phyloP scores from a whole-genome alignment of 2,797 vertebrate genomes.

The Pempheris klunzingeri region DNA sequence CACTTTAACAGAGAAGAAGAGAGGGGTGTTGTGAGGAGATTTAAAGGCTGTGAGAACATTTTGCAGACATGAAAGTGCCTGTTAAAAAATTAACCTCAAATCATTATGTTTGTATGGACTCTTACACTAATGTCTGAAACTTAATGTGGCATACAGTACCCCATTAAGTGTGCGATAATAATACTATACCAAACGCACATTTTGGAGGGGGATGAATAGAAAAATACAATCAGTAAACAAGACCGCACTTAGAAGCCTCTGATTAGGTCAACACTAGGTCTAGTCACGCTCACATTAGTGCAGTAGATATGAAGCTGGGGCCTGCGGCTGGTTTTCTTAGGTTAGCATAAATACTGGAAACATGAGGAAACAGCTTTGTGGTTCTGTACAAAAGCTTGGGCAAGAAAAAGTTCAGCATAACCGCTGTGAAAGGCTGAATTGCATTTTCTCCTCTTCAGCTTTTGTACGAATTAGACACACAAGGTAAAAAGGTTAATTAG shows the following conservation, averaged over 20 bases:
- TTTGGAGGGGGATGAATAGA: too few species aligned
- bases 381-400: neutral
- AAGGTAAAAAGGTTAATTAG: neutral
- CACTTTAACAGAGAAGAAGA: slow-evolving; percentile 11
- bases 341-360: neutral
- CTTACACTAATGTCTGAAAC: neutral
- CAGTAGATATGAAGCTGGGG: neutral
- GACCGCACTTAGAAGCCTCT: neutral
- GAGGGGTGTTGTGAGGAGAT: neutral
- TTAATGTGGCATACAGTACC: neutral
- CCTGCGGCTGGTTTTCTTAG: slow-evolving; percentile 5
- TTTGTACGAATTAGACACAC: neutral
- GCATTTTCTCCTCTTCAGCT: neutral
- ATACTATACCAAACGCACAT: too few species aligned
- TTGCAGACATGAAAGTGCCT: slow-evolving; percentile 10
- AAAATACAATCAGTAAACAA: neutral
- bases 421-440: neutral
- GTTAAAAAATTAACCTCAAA: neutral
- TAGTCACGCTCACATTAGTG: neutral
- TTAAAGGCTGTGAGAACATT: neutral
- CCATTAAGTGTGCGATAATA: neutral
- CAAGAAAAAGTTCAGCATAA: neutral
- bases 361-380: neutral
- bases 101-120: neutral
- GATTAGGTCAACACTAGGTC: slow-evolving; percentile 9